phyloP scores from a whole-genome alignment of 2,797 vertebrate genomes.

The Peromyscus nudipes region DNA sequence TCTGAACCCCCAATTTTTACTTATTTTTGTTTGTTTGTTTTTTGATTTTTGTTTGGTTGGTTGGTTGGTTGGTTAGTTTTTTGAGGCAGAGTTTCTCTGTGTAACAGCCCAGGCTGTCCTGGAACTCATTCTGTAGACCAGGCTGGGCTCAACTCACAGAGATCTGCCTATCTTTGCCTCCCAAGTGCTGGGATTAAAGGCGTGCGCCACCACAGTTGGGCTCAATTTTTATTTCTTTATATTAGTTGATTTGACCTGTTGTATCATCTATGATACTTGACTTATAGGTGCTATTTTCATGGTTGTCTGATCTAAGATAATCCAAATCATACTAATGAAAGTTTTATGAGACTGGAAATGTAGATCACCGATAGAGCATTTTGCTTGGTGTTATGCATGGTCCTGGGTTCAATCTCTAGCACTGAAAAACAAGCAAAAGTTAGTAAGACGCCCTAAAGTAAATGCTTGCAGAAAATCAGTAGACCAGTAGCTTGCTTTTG shows the following conservation, averaged over 20 bases:
- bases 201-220: background rate
- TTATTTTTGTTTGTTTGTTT: background rate
- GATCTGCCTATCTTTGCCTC: background rate
- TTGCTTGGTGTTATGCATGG: background rate
- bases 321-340: constrained; percentile 41
- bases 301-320: background rate
- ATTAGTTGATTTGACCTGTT: background rate
- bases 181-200: background rate
- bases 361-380: background rate
- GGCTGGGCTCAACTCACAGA: background rate
- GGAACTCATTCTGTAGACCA: background rate
- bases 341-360: background rate
- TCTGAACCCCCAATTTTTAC: background rate
- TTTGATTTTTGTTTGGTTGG: background rate
- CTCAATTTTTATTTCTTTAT: background rate
- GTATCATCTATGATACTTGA: background rate
- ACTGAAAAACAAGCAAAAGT: background rate
- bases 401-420: background rate
- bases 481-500: background rate
- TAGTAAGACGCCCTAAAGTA: background rate
- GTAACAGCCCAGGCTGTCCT: background rate
- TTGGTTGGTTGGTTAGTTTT: background rate
- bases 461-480: background rate
- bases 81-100: background rate
- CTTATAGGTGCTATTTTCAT: constrained; percentile 14